Percentiles rank a stretch among this genome's conserved stretches.
Evolutionary conservation across 2,797 vertebrate species (phyloP).

Genomic region (Ambastaia sidthimunki): DNA sequence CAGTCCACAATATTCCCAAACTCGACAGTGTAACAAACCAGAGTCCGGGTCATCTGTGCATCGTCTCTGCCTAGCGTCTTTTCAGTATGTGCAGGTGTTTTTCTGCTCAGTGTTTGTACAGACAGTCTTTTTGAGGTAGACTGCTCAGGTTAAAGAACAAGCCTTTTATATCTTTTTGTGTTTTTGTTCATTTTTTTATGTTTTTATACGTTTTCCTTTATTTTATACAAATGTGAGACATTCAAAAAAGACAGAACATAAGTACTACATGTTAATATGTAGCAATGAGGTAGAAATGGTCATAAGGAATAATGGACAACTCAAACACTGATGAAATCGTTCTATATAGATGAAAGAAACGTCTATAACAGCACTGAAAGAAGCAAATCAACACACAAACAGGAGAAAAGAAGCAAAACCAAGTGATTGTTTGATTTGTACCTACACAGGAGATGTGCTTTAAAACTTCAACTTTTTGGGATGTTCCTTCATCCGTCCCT

Average conservation of each 20-base stretch:
- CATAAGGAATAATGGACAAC: slow-evolving; percentile 89
- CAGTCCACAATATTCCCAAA: slow-evolving; percentile 80
- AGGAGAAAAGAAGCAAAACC: slow-evolving; percentile 75
- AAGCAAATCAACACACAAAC: slow-evolving; percentile 68
- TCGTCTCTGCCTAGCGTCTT: slow-evolving; percentile 84
- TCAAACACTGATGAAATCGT: slow-evolving; percentile 72
- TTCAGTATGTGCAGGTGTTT: slow-evolving; percentile 83
- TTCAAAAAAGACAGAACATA: slow-evolving; percentile 98
- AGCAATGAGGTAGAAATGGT: slow-evolving; percentile 99
- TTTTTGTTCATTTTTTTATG: slow-evolving; percentile 59
- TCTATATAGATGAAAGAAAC: slow-evolving; percentile 77
- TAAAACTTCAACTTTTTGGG: slow-evolving; percentile 46
- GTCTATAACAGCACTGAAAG: slow-evolving; percentile 79
- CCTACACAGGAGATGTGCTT: slow-evolving; percentile 85
- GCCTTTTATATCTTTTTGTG: slow-evolving; percentile 67
- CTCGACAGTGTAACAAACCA: neutral
- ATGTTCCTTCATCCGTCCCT: neutral
- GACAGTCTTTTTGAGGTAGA: slow-evolving; percentile 99
- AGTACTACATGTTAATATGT: slow-evolving; percentile 99
- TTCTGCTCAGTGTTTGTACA: slow-evolving; percentile 92
- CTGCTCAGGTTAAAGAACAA: slow-evolving; percentile 95
- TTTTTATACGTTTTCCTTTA: slow-evolving; percentile 67
- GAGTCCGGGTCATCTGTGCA: slow-evolving; percentile 79
- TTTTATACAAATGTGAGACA: slow-evolving; percentile 93
- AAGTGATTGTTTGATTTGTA: slow-evolving; percentile 73